Evolutionary conservation across 1,140 invertebrate species (phyloP), one percentile per base, ranked within the genome.

Genomic region (Aculops lycopersici): DNA sequence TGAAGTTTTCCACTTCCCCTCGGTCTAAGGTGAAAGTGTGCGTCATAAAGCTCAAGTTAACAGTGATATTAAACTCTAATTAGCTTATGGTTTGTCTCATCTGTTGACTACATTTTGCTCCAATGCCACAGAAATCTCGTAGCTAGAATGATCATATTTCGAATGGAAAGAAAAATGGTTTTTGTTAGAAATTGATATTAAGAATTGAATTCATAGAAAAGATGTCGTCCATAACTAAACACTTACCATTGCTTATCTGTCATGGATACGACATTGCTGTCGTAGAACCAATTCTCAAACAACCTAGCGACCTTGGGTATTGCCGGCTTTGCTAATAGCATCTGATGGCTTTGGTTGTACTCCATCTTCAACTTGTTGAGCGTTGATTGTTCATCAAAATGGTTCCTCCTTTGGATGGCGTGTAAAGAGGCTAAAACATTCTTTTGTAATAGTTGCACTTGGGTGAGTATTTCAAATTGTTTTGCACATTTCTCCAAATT

Each of bases 401-500:
- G 31, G n/a, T 41, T 15, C 4, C 40, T 35, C 37, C 43, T 42
- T 21, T 46, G 39, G 14, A 43, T 17, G 18, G 46, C 35, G 12
- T 20, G 17, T 17, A 46, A 17, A 16, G 43, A 21, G 4, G 45
- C 45, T 2, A 41, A 41, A 8, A 45, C 38, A 40, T 46, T 46
- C 21, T 46, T 80, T 59, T 97, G 90, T 4, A 94, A 61, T 40
- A 97, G 59, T 56, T 88, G 79, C 37, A 97, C 86, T 55, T 73
- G 86, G 1, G 90, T 90, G 20, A 98, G 61, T 35, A 97, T 79
- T 61, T 98, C 90, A 58, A 97, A 98, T 59, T 98, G 90, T 61
- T 94, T 94, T 44, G 86, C 60, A 44, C 78, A 68, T 58, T 98
- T 97, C 55, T 97, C 88, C 56, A 98, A 95, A 58, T 98, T 98